Conservation (phyloP, 1,140 invertebrate species). For the Paracyclopina nana region DNA sequence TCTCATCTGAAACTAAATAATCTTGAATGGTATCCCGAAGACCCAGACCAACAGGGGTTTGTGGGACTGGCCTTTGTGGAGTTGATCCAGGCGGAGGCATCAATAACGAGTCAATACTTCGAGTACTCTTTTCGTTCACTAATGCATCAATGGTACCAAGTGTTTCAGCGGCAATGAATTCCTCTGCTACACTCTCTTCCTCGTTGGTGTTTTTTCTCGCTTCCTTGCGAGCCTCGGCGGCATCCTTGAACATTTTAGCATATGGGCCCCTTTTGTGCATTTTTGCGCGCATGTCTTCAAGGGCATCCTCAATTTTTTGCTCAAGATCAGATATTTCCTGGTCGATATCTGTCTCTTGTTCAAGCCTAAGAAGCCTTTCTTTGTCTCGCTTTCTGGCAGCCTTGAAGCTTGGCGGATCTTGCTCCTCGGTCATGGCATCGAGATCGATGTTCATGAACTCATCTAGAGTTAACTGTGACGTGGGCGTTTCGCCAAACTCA, state of each 20-base stretch:
- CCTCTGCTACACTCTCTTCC: conserved; percentile 19
- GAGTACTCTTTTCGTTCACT: conserved; percentile 2
- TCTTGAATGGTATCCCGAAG: conserved; percentile 12
- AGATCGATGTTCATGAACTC: conserved; percentile 94
- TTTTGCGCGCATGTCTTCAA: conserved; percentile 33
- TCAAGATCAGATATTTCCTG: conserved; percentile 30
- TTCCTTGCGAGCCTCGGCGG: not conserved
- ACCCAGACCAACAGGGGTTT: conserved; percentile 8
- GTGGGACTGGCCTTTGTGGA: not conserved
- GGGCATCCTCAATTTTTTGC: conserved; percentile 34
- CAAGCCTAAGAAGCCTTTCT: conserved; percentile 28
- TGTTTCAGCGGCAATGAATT: conserved; percentile 21
- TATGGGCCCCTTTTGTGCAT: conserved; percentile 19
- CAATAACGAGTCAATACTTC: conserved; percentile 20
- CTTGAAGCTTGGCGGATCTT: conserved; percentile 86
- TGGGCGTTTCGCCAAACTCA: conserved; percentile 90
- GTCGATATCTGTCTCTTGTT: conserved; percentile 33
- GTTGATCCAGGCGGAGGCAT: conserved; percentile 22
- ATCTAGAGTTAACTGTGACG: conserved; percentile 67
- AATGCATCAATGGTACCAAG: conserved; percentile 20
- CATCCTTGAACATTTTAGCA: conserved; percentile 11
- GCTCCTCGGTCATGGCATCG: conserved; percentile 51
- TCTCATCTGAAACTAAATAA: conserved; percentile 9
- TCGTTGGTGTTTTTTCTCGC: conserved; percentile 4
- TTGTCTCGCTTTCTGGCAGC: conserved; percentile 65